phyloP scores from a whole-genome alignment of 2,888 invertebrate species.

The Parthenolecanium corni region DNA sequence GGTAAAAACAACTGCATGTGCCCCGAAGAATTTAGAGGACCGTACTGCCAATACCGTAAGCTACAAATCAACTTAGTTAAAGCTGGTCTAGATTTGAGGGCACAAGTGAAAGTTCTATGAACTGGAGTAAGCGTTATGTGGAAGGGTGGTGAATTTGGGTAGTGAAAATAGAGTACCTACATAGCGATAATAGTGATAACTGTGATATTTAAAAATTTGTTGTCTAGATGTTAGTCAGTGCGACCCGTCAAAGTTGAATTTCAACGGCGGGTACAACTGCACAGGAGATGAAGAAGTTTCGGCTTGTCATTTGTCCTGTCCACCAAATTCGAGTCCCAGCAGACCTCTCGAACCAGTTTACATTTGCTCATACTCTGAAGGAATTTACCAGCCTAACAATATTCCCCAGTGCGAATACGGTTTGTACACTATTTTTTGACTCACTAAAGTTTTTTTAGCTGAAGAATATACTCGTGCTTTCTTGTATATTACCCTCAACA shows the following conservation, averaged over 20 bases:
- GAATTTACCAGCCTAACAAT: slow-evolving; percentile 53
- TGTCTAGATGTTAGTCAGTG: slow-evolving; percentile 52
- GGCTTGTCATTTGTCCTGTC: slow-evolving; percentile 56
- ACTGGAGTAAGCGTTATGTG: no score
- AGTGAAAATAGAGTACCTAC: no score
- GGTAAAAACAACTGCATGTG: slow-evolving; percentile 68
- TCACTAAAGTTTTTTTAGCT: no score
- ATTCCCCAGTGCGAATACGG: slow-evolving; percentile 61
- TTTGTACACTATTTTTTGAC: slow-evolving; percentile 36
- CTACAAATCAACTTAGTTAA: no score
- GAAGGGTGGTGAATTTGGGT: no score
- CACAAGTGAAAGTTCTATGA: no score
- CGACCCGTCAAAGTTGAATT: slow-evolving; percentile 50
- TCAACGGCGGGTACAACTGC: slow-evolving; percentile 68
- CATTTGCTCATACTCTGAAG: slow-evolving; percentile 53
- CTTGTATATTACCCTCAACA: no score
- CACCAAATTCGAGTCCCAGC: slow-evolving; percentile 51
- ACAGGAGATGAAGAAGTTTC: slow-evolving; percentile 49
- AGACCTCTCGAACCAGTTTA: slow-evolving; percentile 50
- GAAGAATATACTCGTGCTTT: no score
- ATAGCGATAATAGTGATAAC: no score
- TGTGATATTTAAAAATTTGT: no score
- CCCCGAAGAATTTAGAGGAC: slow-evolving; percentile 55
- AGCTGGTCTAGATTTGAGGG: no score
- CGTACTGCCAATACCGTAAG: slow-evolving; percentile 58